Conservation (phyloP, 2,797 vertebrate genomes). For the Chloroceryle inda region DNA sequence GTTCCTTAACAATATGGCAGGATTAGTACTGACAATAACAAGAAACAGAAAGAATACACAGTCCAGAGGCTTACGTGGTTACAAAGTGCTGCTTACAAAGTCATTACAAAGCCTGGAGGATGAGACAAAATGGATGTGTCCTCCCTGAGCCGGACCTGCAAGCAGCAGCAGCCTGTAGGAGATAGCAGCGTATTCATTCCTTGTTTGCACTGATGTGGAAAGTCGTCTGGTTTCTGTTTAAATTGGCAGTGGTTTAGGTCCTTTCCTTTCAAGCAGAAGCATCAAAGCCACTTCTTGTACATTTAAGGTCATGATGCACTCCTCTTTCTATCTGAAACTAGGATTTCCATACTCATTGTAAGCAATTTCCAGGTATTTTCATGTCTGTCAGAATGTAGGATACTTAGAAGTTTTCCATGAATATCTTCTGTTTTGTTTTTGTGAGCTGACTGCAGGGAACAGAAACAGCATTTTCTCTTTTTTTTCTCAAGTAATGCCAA, state of each 20-base stretch:
- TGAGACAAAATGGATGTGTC: neutral
- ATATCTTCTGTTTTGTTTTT: neutral
- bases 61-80: neutral
- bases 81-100: neutral
- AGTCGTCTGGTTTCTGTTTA: neutral
- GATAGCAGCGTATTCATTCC: neutral
- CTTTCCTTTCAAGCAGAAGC: constrained; percentile 14
- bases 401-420: neutral
- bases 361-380: neutral
- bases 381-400: neutral
- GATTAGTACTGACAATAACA: neutral
- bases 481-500: neutral
- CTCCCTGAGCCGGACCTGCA: neutral
- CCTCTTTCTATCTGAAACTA: neutral
- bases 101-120: neutral
- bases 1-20: neutral
- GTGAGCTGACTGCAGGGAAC: neutral
- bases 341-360: neutral
- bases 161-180: neutral
- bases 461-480: neutral
- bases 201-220: neutral
- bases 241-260: neutral
- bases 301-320: neutral
- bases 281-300: neutral
- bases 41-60: neutral